Conservation (phyloP, 2,113 vertebrate genomes). For the Ellobius talpinus region DNA sequence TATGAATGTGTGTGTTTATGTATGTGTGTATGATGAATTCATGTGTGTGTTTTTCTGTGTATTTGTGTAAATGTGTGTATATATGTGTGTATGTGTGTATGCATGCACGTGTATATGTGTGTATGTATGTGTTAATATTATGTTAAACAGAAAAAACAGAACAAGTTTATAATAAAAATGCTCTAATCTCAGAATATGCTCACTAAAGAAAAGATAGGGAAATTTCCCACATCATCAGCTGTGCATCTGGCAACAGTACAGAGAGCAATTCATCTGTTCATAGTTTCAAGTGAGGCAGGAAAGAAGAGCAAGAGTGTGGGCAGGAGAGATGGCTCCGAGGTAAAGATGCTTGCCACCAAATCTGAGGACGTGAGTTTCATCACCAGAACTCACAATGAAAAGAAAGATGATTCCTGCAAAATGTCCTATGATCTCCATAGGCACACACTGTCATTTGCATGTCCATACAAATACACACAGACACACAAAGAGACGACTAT, state of each 20-base stretch:
- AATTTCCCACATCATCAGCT: background rate
- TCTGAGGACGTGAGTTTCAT: background rate
- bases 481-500: background rate
- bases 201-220: background rate
- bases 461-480: background rate
- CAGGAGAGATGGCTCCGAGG: background rate
- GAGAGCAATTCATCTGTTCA: conserved; percentile 39
- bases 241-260: background rate
- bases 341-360: background rate
- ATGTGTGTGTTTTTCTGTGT: background rate
- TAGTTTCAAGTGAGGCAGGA: background rate
- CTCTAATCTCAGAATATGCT: background rate
- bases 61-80: background rate
- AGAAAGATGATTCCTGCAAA: background rate
- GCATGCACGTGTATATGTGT: background rate
- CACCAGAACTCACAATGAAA: background rate
- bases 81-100: background rate
- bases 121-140: background rate
- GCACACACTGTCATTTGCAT: background rate
- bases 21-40: background rate
- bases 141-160: conserved; percentile 38
- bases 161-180: background rate
- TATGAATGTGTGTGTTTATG: background rate
- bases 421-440: background rate
- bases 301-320: background rate